A percentile compares a stretch with the other conserved stretches of the same genome.
Conservation (phyloP, 2,888 invertebrate genomes). For the Seira musarum region DNA sequence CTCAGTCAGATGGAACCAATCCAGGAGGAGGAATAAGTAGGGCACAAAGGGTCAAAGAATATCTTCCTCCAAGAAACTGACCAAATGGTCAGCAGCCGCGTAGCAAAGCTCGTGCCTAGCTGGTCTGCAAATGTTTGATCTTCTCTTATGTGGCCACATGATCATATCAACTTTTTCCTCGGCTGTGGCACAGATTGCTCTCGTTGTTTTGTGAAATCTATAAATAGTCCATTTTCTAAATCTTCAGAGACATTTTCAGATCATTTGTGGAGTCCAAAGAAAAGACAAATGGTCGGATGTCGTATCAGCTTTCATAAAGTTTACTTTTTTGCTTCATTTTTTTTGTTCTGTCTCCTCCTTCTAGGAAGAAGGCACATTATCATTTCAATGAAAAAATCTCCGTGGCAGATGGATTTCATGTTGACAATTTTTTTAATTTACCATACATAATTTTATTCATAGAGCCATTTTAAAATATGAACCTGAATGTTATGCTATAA, state of each 20-base stretch:
- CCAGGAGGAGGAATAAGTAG: conserved; percentile 31
- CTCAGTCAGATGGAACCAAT: conserved; percentile 37
- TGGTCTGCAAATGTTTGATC: conserved; percentile 43
- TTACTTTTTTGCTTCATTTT: not conserved
- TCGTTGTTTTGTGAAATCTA: conserved; percentile 42
- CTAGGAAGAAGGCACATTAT: conserved; percentile 9
- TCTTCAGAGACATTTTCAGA: conserved; percentile 37
- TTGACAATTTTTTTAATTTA: conserved; percentile 53
- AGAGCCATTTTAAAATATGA: too few species aligned
- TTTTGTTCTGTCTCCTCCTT: not conserved
- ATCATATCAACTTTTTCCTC: not conserved
- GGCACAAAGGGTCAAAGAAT: conserved; percentile 43
- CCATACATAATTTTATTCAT: too few species aligned
- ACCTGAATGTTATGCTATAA: too few species aligned
- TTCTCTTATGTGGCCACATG: conserved; percentile 26
- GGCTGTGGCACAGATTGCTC: conserved; percentile 45
- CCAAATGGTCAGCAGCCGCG: conserved; percentile 61
- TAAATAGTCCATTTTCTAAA: conserved; percentile 36
- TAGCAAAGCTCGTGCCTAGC: conserved; percentile 25
- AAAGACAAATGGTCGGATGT: conserved; percentile 53
- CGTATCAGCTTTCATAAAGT: conserved; percentile 40
- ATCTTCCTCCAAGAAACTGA: conserved; percentile 35
- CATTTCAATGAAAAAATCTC: not conserved
- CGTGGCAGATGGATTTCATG: conserved; percentile 50
- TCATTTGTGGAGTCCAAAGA: conserved; percentile 42